Conservation (phyloP, 2,888 invertebrate genomes). For the Lamproptera curius region DNA sequence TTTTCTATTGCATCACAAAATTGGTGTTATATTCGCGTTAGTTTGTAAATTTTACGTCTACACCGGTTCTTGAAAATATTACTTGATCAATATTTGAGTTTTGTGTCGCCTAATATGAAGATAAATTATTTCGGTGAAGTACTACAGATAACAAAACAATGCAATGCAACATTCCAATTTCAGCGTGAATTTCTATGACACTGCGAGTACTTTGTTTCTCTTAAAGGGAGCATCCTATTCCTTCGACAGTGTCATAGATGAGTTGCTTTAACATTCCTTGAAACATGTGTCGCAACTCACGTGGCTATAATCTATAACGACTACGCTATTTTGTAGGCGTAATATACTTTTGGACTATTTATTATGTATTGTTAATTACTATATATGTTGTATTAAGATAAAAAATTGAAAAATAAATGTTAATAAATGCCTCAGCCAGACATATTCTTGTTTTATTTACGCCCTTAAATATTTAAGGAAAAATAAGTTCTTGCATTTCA, state of each 20-base stretch:
- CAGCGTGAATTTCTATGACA: slow-evolving; percentile 9
- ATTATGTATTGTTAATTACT: slow-evolving; percentile 79
- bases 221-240: slow-evolving; percentile 56
- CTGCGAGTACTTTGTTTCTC: slow-evolving; percentile 37
- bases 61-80: too few species aligned
- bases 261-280: slow-evolving; percentile 65
- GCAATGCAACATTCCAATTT: neutral
- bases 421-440: slow-evolving; percentile 80
- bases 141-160: too few species aligned
- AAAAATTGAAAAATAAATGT: slow-evolving; percentile 76
- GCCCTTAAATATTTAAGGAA: slow-evolving; percentile 3
- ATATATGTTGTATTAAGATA: slow-evolving; percentile 79
- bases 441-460: slow-evolving; percentile 51
- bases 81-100: too few species aligned
- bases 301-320: slow-evolving; percentile 76
- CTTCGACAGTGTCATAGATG: slow-evolving; percentile 58
- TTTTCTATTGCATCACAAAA: slow-evolving; percentile 29
- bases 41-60: too few species aligned
- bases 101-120: slow-evolving; percentile 37
- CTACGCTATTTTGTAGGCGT: slow-evolving; percentile 79
- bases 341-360: slow-evolving; percentile 79
- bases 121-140: slow-evolving; percentile 38
- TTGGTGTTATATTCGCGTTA: too few species aligned
- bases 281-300: slow-evolving; percentile 65
- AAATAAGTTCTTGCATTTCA: too few species aligned